Conservation (phyloP, 2,113 vertebrate genomes). For the Plestiodon gilberti region DNA sequence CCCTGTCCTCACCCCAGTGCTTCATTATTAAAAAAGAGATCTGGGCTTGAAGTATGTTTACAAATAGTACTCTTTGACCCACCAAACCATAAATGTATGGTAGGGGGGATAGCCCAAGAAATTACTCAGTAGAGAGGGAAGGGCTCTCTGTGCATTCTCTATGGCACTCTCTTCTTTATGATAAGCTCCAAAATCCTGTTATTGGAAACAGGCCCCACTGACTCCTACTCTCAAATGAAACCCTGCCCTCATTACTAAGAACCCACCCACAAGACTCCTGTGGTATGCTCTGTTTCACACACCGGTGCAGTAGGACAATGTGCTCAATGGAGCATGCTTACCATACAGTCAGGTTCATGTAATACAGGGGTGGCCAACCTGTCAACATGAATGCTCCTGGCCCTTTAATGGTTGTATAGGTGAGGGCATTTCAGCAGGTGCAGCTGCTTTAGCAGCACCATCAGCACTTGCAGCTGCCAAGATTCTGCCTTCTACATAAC, state of each 20-base stretch:
- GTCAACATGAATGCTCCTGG: no score
- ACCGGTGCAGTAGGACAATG: no score
- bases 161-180: not conserved
- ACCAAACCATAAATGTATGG: not conserved
- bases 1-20: not conserved
- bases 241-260: not conserved
- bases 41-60: not conserved
- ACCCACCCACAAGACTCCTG: not conserved
- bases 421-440: no score
- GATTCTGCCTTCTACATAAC: no score
- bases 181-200: not conserved
- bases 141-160: not conserved
- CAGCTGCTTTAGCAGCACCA: no score
- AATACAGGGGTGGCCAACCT: no score
- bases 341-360: not conserved
- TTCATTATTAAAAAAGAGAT: not conserved
- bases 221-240: not conserved
- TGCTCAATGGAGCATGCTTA: not conserved
- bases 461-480: no score
- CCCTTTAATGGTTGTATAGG: no score
- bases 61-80: not conserved
- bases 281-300: no score
- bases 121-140: not conserved
- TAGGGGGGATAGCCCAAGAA: not conserved
- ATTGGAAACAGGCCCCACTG: not conserved